phyloP scores from a whole-genome alignment of 2,113 vertebrate genomes.

The Dicentrarchus labrax region DNA sequence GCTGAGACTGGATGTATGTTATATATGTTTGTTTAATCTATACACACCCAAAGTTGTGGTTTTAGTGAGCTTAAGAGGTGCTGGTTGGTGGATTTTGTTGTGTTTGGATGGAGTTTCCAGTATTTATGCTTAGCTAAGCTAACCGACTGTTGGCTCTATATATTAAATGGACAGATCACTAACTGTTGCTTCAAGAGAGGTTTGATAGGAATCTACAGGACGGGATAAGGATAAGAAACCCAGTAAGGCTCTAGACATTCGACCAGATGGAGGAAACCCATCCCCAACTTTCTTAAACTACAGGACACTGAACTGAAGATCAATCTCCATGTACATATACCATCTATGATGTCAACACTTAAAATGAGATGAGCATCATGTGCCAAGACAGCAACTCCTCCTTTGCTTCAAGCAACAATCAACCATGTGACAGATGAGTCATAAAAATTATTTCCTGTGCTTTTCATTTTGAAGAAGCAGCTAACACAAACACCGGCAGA shows the following conservation, averaged over 20 bases:
- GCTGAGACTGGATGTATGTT: too few species aligned
- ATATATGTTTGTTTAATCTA: too few species aligned
- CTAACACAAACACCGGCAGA: background rate
- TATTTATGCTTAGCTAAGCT: constrained; percentile 8
- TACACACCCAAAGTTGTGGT: background rate
- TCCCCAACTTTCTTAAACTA: background rate
- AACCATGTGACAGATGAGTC: constrained; percentile 60
- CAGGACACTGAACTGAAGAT: constrained; percentile 3
- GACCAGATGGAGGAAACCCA: constrained; percentile 20
- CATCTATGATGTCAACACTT: constrained; percentile 33
- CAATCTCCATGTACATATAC: background rate
- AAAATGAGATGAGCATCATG: constrained; percentile 32
- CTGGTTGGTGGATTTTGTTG: background rate
- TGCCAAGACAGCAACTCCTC: constrained; percentile 27
- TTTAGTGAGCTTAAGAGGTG: background rate
- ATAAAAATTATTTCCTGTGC: constrained; percentile 22
- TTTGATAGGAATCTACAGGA: background rate
- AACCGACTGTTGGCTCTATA: constrained; percentile 2
- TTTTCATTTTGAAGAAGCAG: constrained; percentile 13
- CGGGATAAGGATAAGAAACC: constrained; percentile 1
- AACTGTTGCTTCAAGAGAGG: background rate
- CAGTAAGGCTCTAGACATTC: background rate
- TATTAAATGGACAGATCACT: background rate
- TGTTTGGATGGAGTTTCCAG: background rate
- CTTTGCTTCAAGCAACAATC: constrained; percentile 30